A percentile compares a stretch with the other conserved stretches of the same genome.
Conservation (phyloP, 2,113 vertebrate genomes). For the Mobula hypostoma region DNA sequence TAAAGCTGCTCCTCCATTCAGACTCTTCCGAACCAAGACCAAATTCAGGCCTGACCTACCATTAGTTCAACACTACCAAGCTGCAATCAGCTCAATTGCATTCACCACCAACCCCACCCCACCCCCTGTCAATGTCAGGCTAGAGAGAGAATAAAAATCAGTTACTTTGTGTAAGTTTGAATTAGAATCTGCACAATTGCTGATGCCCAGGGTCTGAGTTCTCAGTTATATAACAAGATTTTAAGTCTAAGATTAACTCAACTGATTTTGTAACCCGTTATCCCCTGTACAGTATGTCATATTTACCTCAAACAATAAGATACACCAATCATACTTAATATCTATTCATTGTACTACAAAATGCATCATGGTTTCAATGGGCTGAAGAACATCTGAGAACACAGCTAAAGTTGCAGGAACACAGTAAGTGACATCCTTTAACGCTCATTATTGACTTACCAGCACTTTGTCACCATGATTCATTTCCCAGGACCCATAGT, state of each 20-base stretch:
- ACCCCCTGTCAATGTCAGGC: neutral
- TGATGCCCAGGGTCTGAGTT: neutral
- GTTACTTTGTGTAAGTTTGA: too few relatives aligned
- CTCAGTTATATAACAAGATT: neutral
- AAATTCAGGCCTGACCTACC: neutral
- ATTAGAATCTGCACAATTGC: neutral
- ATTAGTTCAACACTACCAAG: neutral
- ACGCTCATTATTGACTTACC: slow-evolving; percentile 52
- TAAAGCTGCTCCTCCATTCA: neutral
- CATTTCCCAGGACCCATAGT: slow-evolving; percentile 75
- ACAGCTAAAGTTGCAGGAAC: too few relatives aligned
- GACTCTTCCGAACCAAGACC: neutral
- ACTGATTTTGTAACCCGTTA: neutral
- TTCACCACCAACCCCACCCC: neutral
- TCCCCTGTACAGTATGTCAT: too few relatives aligned
- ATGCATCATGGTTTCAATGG: neutral
- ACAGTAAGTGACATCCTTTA: neutral
- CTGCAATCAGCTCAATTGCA: neutral
- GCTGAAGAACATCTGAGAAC: neutral
- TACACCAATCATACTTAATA: neutral
- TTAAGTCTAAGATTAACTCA: neutral
- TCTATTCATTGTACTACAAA: neutral
- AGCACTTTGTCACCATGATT: slow-evolving; percentile 71
- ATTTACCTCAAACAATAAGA: too few relatives aligned
- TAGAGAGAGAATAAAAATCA: neutral